Percentiles rank a stretch among this genome's conserved stretches.
phyloP scores from a whole-genome alignment of 2,113 vertebrate genomes.

The Nothoprocta perdicaria region DNA sequence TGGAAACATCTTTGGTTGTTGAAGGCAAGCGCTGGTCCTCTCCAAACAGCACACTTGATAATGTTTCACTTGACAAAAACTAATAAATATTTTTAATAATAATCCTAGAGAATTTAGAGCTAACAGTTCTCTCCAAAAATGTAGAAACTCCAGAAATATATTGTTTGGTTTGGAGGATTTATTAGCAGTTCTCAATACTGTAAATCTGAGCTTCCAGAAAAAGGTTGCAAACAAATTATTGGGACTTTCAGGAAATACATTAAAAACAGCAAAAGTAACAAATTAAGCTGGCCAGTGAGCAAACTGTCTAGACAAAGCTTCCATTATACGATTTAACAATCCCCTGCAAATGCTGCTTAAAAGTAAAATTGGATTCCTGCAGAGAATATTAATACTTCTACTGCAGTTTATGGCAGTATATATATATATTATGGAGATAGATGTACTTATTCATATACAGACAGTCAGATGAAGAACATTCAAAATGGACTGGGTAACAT shows the following conservation, averaged over 20 bases:
- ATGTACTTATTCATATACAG: background rate
- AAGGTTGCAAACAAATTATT: constrained; percentile 62
- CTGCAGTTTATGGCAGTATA: background rate
- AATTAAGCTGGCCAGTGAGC: background rate
- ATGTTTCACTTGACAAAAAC: background rate
- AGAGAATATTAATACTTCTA: constrained; percentile 43
- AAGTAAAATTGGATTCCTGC: constrained; percentile 53
- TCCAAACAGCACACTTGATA: constrained; percentile 37
- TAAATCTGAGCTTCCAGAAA: constrained; percentile 43
- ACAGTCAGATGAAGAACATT: background rate
- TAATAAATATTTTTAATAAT: constrained; percentile 5
- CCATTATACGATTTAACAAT: constrained; percentile 57
- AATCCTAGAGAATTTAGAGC: background rate
- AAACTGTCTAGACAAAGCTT: constrained; percentile 64
- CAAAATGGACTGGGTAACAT: background rate
- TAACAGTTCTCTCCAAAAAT: background rate
- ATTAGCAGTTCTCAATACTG: background rate
- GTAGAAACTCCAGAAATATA: background rate
- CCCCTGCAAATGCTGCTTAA: constrained; percentile 32
- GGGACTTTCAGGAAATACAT: constrained; percentile 36
- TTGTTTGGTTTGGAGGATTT: background rate
- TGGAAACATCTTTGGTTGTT: background rate
- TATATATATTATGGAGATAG: constrained; percentile 19
- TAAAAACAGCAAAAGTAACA: constrained; percentile 36
- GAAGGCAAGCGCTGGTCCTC: background rate